A percentile compares a stretch with the other conserved stretches of the same genome.
Conservation (phyloP, 2,888 invertebrate species). For the Dasysyrphus tricinctus region DNA sequence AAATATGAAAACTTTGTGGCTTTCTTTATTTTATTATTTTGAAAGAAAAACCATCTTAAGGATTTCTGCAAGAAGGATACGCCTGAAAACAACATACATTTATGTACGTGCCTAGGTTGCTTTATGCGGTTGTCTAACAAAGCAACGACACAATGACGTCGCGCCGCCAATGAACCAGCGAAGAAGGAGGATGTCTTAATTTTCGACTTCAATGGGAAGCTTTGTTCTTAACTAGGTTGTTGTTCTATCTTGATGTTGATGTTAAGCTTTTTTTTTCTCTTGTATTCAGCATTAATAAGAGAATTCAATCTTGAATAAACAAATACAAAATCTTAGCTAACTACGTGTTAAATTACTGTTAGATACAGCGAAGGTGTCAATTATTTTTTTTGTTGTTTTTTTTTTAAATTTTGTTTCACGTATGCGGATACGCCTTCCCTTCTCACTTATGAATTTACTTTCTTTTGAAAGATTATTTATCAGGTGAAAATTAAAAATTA, state of each 20-base stretch:
- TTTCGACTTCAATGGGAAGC: conserved; percentile 8
- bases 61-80: conserved; percentile 15
- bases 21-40: conserved; percentile 5
- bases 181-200: background rate
- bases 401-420: background rate
- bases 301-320: background rate
- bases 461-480: background rate
- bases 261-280: background rate
- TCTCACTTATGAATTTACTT: background rate
- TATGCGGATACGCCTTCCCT: background rate
- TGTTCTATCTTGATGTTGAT: background rate
- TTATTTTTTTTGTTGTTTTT: background rate
- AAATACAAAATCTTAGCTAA: background rate
- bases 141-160: background rate
- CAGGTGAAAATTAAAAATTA: conserved; percentile 13
- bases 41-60: conserved; percentile 27
- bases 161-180: no score
- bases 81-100: background rate
- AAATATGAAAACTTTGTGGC: conserved; percentile 53
- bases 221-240: conserved; percentile 4
- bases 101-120: background rate
- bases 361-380: conserved; percentile 1
- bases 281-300: background rate
- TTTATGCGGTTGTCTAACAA: background rate
- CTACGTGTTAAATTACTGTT: background rate